phyloP scores from a whole-genome alignment of 2,797 vertebrate species.

The Crocodylus rhombifer region DNA sequence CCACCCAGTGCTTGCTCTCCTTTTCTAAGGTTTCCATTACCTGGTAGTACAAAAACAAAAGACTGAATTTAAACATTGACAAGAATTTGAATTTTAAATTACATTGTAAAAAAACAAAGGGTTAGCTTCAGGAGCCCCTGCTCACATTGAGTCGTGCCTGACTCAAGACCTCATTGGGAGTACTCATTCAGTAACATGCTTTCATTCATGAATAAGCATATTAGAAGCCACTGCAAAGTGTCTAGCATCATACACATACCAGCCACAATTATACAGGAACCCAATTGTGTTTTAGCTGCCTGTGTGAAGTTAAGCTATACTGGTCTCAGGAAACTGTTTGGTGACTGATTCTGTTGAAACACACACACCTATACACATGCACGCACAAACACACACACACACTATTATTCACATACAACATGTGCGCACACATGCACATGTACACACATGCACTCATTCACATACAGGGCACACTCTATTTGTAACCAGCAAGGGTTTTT shows the following conservation, averaged over 20 bases:
- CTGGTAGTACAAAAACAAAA: constrained; percentile 10
- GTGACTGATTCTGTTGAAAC: neutral
- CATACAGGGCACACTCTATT: neutral
- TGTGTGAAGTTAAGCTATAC: neutral
- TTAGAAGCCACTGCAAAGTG: neutral
- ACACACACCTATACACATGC: neutral
- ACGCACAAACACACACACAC: too few species aligned
- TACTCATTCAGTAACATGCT: neutral
- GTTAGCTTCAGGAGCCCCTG: neutral
- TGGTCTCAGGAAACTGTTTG: neutral
- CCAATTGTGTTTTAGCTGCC: neutral
- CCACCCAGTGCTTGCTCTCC: constrained; percentile 67
- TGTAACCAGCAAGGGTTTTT: neutral
- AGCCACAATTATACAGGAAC: neutral
- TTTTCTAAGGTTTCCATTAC: constrained; percentile 28
- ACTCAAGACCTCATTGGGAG: neutral
- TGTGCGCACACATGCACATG: too few species aligned
- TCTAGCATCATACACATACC: neutral
- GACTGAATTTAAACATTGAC: constrained; percentile 3
- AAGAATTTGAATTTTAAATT: neutral
- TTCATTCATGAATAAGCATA: neutral
- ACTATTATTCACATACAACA: too few species aligned
- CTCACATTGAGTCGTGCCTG: neutral
- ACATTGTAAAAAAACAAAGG: neutral
- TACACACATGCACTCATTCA: neutral